Evolutionary conservation across 2,113 vertebrate genomes (phyloP).

Genomic region (sheep (Ovis aries)): DNA sequence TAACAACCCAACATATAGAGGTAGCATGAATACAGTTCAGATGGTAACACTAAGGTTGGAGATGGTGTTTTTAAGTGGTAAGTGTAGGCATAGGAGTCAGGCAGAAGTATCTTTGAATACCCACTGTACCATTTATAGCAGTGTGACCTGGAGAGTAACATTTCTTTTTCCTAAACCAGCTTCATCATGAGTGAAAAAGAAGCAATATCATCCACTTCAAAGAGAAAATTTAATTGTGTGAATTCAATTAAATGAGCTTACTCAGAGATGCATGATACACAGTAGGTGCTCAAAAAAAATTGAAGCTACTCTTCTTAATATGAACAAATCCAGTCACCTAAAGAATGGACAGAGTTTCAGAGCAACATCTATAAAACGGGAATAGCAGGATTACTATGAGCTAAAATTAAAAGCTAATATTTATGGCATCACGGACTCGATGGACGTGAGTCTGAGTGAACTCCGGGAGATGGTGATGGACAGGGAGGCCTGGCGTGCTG

Average conservation of each 20-base stretch:
- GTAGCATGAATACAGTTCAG: not conserved
- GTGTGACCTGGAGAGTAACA: not conserved
- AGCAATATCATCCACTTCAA: not conserved
- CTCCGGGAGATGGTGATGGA: no score
- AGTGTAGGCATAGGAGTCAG: not conserved
- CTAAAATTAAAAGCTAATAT: not conserved
- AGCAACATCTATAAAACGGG: not conserved
- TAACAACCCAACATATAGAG: not conserved
- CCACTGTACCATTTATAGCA: not conserved
- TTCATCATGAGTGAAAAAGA: not conserved
- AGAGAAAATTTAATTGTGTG: not conserved
- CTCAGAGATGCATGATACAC: not conserved
- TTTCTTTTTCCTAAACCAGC: not conserved
- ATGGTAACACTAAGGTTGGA: not conserved
- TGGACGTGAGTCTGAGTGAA: no score
- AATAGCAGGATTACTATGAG: not conserved
- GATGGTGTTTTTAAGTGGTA: not conserved
- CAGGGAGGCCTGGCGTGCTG: no score
- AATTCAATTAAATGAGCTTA: slow-evolving; percentile 14
- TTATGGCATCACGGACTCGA: not conserved
- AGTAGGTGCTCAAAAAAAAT: not conserved
- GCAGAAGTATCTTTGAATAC: not conserved
- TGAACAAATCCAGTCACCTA: not conserved
- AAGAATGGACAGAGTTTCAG: not conserved
- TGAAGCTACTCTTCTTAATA: not conserved